These are phyloP conservation scores for Venustoraphidia nigricollis DNA, from an alignment of 2,888 invertebrate species.

Conservation along the genomic window DNA sequence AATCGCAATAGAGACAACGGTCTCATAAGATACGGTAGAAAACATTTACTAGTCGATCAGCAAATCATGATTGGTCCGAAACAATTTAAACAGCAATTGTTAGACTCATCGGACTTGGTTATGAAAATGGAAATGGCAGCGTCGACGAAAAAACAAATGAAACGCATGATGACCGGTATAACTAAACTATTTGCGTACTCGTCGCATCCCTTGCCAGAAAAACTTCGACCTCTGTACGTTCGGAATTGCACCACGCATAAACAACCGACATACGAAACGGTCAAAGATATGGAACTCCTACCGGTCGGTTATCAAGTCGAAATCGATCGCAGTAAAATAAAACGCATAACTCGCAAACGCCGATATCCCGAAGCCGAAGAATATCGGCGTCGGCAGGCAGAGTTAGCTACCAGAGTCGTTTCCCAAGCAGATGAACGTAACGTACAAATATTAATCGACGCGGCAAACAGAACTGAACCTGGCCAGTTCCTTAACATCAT, in stretches of 20 bases:
- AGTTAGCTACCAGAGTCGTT: too few relatives aligned
- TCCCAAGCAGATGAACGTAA: not conserved
- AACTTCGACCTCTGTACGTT: constrained; percentile 4
- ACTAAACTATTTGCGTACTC: constrained; percentile 9
- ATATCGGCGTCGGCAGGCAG: not conserved
- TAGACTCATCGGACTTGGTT: constrained; percentile 7
- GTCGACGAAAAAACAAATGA: constrained; percentile 6
- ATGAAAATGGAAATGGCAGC: constrained; percentile 3
- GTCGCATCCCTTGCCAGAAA: constrained; percentile 3
- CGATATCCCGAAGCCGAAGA: constrained; percentile 1
- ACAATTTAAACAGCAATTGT: constrained; percentile 10
- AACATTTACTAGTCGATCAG: constrained; percentile 8
- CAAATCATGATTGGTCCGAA: constrained; percentile 7
- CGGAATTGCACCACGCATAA: constrained; percentile 4
- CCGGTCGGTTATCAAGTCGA: constrained; percentile 3
- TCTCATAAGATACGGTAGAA: constrained; percentile 4
- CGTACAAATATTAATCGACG: not conserved
- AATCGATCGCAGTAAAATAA: constrained; percentile 2
- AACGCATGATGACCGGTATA: constrained; percentile 2
- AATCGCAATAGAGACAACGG: not conserved
- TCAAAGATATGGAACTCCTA: constrained; percentile 4
- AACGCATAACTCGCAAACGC: constrained; percentile 3
- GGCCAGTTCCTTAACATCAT: not conserved
- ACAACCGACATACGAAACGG: constrained; percentile 3
- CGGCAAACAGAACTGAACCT: not conserved